These are phyloP conservation scores for Orius insidiosus DNA, from an alignment of 1,140 invertebrate species.

Conservation along the genomic window DNA sequence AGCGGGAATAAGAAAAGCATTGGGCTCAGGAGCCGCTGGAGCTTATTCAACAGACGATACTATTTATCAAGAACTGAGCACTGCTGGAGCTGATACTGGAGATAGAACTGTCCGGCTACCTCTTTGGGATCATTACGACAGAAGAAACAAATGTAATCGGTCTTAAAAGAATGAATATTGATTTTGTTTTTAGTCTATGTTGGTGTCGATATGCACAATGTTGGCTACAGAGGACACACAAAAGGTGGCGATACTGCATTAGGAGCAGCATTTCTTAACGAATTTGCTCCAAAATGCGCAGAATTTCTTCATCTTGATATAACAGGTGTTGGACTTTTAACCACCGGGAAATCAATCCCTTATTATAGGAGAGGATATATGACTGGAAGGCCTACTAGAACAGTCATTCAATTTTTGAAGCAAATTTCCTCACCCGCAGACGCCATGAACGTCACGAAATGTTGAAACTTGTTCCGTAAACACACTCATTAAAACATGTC, in stretches of 20 bases:
- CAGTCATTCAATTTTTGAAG: constrained; percentile 26
- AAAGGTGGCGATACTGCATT: constrained; percentile 32
- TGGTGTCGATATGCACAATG: constrained; percentile 33
- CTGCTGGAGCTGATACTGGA: constrained; percentile 51
- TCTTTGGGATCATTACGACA: constrained; percentile 37
- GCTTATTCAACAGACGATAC: constrained; percentile 53
- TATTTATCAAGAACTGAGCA: constrained; percentile 41
- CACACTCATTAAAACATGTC: too few species aligned
- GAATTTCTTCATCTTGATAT: constrained; percentile 40
- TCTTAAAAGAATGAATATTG: constrained; percentile 17
- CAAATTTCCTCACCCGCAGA: constrained; percentile 22
- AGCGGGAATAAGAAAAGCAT: constrained; percentile 51
- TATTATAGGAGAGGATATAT: constrained; percentile 32
- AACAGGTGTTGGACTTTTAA: constrained; percentile 33
- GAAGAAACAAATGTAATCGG: constrained; percentile 27
- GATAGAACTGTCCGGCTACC: constrained; percentile 83
- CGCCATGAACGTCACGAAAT: too few species aligned
- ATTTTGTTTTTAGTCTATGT: constrained; percentile 7
- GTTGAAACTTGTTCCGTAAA: too few species aligned
- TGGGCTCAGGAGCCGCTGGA: constrained; percentile 49
- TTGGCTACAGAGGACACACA: constrained; percentile 23
- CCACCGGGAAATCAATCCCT: constrained; percentile 28
- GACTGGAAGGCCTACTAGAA: constrained; percentile 33
- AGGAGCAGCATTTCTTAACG: constrained; percentile 41
- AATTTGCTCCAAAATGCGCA: constrained; percentile 41